These are phyloP conservation scores for Nothocercus julius DNA, from an alignment of 2,113 vertebrate species.

Conservation along the genomic window DNA sequence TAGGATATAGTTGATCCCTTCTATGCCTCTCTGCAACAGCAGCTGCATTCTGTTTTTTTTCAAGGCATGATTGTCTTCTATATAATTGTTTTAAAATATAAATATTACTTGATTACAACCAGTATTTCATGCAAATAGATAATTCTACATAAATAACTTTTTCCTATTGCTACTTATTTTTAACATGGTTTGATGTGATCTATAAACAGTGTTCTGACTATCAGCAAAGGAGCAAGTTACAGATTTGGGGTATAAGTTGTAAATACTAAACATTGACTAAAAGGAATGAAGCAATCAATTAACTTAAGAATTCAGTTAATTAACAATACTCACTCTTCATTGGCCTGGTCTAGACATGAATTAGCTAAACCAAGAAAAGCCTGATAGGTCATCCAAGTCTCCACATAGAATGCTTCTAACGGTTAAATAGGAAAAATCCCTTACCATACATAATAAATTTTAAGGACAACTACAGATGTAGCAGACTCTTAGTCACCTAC, in stretches of 20 bases:
- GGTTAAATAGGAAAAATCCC: background rate
- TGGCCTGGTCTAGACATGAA: background rate
- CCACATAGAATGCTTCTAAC: background rate
- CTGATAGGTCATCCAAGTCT: fast-evolving
- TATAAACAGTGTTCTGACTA: background rate
- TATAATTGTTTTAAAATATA: background rate
- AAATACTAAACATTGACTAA: background rate
- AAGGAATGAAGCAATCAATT: background rate
- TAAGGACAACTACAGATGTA: background rate
- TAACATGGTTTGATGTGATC: background rate
- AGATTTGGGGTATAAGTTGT: background rate
- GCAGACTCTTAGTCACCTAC: background rate
- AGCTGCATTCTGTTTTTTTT: background rate
- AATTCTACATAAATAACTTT: background rate
- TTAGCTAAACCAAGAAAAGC: background rate
- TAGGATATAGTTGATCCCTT: background rate
- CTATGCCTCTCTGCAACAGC: background rate
- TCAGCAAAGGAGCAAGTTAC: background rate
- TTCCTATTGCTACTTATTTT: background rate
- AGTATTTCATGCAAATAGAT: background rate
- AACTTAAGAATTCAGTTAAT: background rate
- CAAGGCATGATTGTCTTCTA: background rate
- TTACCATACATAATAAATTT: background rate
- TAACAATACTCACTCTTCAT: background rate
- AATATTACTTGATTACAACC: background rate